Evolutionary conservation across 2,888 invertebrate genomes (phyloP).

Genomic region (Gisinianus flammeolus): DNA sequence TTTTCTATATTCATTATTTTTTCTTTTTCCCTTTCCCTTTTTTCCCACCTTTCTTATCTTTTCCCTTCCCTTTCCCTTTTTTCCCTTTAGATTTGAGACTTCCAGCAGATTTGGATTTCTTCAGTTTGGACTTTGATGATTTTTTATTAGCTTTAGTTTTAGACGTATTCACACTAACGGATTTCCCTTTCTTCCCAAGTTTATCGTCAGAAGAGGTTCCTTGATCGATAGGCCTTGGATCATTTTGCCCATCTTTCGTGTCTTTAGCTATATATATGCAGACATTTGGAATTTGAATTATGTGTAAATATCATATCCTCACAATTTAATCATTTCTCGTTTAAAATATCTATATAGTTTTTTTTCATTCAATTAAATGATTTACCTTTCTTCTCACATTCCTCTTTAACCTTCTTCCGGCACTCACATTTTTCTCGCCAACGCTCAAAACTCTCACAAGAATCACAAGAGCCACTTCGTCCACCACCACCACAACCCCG

Average conservation of each 20-base stretch:
- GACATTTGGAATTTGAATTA: not conserved
- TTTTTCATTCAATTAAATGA: not conserved
- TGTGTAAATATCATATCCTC: too few relatives aligned
- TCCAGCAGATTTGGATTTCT: not conserved
- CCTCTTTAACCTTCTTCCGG: not conserved
- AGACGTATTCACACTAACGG: not conserved
- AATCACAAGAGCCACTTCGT: not conserved
- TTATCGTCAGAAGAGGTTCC: not conserved
- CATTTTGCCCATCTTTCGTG: constrained; percentile 3
- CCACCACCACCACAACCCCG: not conserved
- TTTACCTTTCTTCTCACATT: not conserved
- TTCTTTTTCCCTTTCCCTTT: not conserved
- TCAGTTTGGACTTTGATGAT: not conserved
- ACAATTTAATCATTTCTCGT: not conserved
- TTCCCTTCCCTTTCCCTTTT: not conserved
- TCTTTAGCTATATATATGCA: not conserved
- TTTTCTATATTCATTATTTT: too few relatives aligned
- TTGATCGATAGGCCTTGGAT: not conserved
- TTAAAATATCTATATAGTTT: not conserved
- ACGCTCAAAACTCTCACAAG: not conserved
- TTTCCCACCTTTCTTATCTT: not conserved
- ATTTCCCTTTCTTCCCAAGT: not conserved
- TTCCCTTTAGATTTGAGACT: constrained; percentile 6
- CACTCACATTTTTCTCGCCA: constrained; percentile 2
- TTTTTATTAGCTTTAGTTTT: not conserved